Conservation (phyloP, 1,140 invertebrate species). For the Anastrepha obliqua region DNA sequence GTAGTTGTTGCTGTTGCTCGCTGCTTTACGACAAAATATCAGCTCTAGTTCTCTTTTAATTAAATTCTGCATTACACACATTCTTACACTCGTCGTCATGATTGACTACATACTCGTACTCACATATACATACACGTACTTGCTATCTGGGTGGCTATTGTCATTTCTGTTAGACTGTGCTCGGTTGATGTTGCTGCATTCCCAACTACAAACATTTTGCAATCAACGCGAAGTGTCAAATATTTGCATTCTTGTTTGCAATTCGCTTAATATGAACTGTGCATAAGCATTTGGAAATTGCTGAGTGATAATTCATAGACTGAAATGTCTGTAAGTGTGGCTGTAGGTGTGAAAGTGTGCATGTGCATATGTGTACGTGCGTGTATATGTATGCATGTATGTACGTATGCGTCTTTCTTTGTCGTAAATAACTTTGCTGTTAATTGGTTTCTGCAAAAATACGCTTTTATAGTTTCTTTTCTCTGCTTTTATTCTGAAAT, state of each 20-base stretch:
- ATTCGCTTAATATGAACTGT: background rate
- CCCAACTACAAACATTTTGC: background rate
- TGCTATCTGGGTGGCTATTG: constrained; percentile 4
- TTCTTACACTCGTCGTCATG: background rate
- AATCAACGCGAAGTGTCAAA: constrained; percentile 45
- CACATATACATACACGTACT: background rate
- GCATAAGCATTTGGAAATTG: background rate
- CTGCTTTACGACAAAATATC: background rate
- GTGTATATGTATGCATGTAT: background rate
- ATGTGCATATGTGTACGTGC: background rate
- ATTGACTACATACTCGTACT: background rate
- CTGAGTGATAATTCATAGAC: background rate
- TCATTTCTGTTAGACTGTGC: background rate
- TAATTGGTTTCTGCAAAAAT: background rate
- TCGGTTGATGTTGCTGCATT: background rate
- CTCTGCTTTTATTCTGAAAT: background rate
- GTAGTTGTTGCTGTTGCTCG: background rate
- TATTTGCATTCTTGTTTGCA: constrained; percentile 9
- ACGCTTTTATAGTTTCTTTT: background rate
- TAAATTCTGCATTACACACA: constrained; percentile 34
- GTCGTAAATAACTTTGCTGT: background rate
- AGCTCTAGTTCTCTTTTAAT: constrained; percentile 31
- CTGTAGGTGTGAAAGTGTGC: background rate
- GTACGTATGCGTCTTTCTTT: background rate
- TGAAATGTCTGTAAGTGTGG: no score